phyloP scores from a whole-genome alignment of 30 jellyfish, hydroid and myxozoan genomes.

The Mastigias papua region DNA sequence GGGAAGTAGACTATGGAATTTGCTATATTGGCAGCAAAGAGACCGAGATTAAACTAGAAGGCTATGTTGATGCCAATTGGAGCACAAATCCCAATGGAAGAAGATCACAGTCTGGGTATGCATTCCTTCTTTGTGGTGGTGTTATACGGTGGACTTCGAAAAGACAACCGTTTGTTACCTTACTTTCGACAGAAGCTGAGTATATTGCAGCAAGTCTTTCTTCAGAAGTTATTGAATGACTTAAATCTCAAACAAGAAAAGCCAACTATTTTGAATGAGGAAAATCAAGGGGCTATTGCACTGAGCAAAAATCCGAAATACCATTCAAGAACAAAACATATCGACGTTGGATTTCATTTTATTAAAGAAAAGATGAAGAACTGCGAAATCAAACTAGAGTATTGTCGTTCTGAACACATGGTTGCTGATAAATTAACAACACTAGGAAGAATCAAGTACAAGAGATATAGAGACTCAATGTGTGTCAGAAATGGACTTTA shows the following conservation, averaged over 20 bases:
- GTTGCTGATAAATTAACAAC: neutral
- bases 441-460: neutral
- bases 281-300: neutral
- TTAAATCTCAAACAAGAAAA: neutral
- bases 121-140: neutral
- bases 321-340: neutral
- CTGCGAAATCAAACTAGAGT: neutral
- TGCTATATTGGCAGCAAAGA: too few species aligned
- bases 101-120: slow-evolving; percentile 3
- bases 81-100: neutral
- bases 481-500: too few species aligned
- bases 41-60: neutral
- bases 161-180: neutral
- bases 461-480: too few species aligned
- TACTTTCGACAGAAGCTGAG: slow-evolving; percentile 22
- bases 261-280: neutral
- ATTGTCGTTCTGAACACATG: neutral
- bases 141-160: neutral
- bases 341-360: neutral
- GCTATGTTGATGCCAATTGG: slow-evolving; percentile 56
- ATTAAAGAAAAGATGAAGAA: neutral
- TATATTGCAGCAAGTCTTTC: neutral
- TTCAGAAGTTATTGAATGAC: neutral
- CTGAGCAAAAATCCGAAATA: neutral
- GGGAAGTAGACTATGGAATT: slow-evolving; percentile 36